A percentile compares a stretch with the other conserved stretches of the same genome.
Conservation (phyloP, 1,140 invertebrate genomes). For the Drosophila setifemur region DNA sequence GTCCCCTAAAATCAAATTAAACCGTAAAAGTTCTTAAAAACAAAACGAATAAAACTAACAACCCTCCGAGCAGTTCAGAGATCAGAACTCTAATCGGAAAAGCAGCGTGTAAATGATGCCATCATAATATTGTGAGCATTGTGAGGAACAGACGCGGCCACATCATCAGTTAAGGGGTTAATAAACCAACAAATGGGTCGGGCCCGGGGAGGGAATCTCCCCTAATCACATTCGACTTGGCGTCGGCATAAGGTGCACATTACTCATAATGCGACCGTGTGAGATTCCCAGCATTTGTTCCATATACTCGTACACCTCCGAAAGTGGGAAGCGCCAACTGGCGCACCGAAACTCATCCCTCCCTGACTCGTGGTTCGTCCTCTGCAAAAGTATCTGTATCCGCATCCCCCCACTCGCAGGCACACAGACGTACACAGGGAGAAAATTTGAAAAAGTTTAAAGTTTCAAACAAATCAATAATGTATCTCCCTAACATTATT, state of each 20-base stretch:
- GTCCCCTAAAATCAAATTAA: conserved; percentile 55
- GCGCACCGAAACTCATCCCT: conserved; percentile 34
- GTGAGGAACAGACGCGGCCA: conserved; percentile 37
- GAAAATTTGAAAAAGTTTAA: too few species aligned
- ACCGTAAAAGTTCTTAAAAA: conserved; percentile 50
- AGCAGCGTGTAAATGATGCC: conserved; percentile 80
- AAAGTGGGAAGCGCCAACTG: conserved; percentile 41
- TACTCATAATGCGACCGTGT: conserved; percentile 76
- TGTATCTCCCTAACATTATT: too few species aligned
- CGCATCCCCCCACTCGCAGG: background rate
- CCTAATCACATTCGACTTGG: conserved; percentile 71
- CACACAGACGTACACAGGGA: background rate
- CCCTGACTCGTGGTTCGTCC: background rate
- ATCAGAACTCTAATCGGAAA: conserved; percentile 72
- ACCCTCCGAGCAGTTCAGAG: conserved; percentile 39
- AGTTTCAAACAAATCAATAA: too few species aligned
- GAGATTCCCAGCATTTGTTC: conserved; percentile 34
- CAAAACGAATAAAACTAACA: conserved; percentile 26
- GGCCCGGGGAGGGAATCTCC: background rate
- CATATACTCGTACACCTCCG: conserved; percentile 29
- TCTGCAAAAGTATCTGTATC: background rate
- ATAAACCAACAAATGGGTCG: conserved; percentile 54
- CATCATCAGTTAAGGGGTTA: conserved; percentile 75
- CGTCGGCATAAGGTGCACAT: conserved; percentile 80
- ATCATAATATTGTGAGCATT: conserved; percentile 81